Evolutionary conservation across 2,888 invertebrate genomes (phyloP).

Genomic region (Drosophila ezoana): DNA sequence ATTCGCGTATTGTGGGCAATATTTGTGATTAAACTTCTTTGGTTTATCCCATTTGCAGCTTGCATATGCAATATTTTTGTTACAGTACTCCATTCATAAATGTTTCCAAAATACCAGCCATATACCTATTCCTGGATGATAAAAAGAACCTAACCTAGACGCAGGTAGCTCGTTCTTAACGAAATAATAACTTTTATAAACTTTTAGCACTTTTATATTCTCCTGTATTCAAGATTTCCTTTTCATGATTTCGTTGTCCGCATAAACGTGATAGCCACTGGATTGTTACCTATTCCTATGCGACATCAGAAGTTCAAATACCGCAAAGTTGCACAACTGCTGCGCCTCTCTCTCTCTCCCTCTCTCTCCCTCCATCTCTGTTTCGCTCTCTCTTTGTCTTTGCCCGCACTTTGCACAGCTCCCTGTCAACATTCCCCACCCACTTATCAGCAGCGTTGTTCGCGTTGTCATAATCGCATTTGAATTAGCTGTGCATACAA

Average conservation of each 20-base stretch:
- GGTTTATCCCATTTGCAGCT: no score
- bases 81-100: no score
- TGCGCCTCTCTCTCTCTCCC: neutral
- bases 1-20: neutral
- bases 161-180: no score
- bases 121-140: no score
- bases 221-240: no score
- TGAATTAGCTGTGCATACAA: constrained; percentile 77
- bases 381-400: neutral
- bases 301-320: constrained; percentile 73
- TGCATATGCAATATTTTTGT: no score
- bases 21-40: no score
- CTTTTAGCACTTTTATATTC: no score
- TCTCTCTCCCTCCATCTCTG: neutral
- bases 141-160: no score
- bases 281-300: constrained; percentile 53
- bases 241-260: constrained; percentile 15
- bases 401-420: constrained; percentile 19
- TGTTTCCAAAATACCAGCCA: no score
- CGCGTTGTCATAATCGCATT: constrained; percentile 78
- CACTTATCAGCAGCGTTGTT: constrained; percentile 49
- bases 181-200: no score
- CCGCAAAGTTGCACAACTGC: constrained; percentile 68
- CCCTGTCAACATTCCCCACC: constrained; percentile 13
- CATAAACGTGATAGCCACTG: constrained; percentile 48